Base-by-base conservation (phyloP, 1,140 invertebrate genomes). In the Panulirus ornatus region DNA sequence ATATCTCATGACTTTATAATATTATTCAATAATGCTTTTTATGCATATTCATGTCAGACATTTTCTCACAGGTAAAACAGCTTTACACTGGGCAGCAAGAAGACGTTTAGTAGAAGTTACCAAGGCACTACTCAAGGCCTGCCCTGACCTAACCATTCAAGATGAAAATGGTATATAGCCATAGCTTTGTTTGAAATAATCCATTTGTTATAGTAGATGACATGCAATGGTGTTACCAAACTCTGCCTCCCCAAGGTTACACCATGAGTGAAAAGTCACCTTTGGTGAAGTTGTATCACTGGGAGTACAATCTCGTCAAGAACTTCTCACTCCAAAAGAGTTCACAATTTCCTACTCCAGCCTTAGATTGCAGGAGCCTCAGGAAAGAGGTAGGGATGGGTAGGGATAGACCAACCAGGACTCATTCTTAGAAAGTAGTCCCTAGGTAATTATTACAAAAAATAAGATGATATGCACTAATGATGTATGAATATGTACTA, bases 1-100 rank as follows among this genome's bases (percentile, higher is more conserved):
- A n/a, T n/a, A n/a, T n/a, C n/a, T n/a, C n/a, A n/a, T n/a, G n/a
- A n/a, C n/a, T n/a, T n/a, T n/a, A n/a, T n/a, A n/a, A n/a, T n/a
- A n/a, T n/a, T n/a, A n/a, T n/a, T n/a, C n/a, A n/a, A n/a, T 0
- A 34, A 73, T 36, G 9, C 27, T 34, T 36, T 22, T 73, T 36
- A 14, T 38, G 2, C 36, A 5, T 22, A 75, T 14, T 75, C 34
- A 75, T 34, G 40, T 8, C 8, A 14, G 38, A 22, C 34, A 14
- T n/a, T 8, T 38, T 1, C n/a, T 16, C 30, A 5, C 83, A 84
- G 83, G 83, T 73, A 73, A 73, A 40, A 84, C 83, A 71, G 66
- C 66, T 11, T 30, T 84, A 1, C 83, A 84, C 66, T 73, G 66
- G 58, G 83, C 83, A n/a, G 66, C n/a, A 44, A 34, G 42, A 34